Conservation (phyloP, 2,888 invertebrate genomes). For the Tupiocoris notatus region DNA sequence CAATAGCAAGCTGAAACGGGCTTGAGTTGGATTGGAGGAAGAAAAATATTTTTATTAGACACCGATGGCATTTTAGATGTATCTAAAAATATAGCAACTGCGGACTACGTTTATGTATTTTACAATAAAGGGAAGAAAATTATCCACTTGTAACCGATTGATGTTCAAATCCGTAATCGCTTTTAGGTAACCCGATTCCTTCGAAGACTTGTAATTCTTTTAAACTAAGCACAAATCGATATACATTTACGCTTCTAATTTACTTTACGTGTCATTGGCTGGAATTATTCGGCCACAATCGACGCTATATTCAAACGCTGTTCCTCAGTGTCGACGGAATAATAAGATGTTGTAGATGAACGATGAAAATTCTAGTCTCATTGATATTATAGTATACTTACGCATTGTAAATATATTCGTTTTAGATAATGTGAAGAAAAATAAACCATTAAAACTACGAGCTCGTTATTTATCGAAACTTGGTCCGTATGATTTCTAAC, state of each 20-base stretch:
- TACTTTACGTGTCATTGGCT: neutral
- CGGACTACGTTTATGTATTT: too few relatives aligned
- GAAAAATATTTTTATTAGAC: neutral
- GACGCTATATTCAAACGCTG: neutral
- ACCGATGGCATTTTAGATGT: neutral
- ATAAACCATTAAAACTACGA: conserved; percentile 13
- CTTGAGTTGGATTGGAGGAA: neutral
- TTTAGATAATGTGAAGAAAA: conserved; percentile 8
- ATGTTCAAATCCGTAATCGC: neutral
- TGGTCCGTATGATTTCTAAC: too few relatives aligned
- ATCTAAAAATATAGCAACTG: neutral
- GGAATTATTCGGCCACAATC: neutral
- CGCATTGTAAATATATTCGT: conserved; percentile 32
- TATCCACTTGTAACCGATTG: neutral
- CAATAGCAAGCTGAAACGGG: neutral
- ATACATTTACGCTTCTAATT: neutral
- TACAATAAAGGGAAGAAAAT: neutral
- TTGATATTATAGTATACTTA: conserved; percentile 18
- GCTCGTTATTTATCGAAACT: too few relatives aligned
- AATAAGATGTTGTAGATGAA: conserved; percentile 9
- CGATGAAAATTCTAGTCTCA: conserved; percentile 32
- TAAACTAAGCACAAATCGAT: conserved; percentile 10
- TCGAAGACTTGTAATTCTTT: neutral
- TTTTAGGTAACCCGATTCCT: neutral
- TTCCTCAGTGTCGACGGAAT: neutral